Conservation (phyloP, 2,113 vertebrate species). For the Pongo abelii region DNA sequence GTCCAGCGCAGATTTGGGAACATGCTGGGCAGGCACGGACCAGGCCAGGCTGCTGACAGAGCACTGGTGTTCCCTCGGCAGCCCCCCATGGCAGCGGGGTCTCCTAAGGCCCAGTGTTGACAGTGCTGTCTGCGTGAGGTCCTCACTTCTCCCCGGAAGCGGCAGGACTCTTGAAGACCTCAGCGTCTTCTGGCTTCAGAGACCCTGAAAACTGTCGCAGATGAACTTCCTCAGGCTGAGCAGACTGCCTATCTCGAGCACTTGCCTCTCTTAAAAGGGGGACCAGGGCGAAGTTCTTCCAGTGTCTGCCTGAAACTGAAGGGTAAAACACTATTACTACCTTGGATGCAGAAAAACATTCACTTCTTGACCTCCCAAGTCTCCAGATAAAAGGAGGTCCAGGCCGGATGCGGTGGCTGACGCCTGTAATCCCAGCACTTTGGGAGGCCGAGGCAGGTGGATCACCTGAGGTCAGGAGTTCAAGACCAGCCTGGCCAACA, state of each 20-base stretch:
- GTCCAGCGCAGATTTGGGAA: background rate
- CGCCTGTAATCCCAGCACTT: too few species aligned
- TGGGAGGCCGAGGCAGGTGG: too few species aligned
- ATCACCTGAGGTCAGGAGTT: too few species aligned
- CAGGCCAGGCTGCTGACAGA: background rate
- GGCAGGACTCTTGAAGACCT: constrained; percentile 77
- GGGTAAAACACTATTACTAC: background rate
- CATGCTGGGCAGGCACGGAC: background rate
- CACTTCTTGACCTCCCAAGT: background rate
- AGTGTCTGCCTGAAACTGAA: constrained; percentile 86
- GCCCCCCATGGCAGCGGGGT: rapidly evolving
- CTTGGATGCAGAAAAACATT: background rate
- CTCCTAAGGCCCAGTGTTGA: background rate
- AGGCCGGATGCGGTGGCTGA: rapidly evolving
- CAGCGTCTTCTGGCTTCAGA: constrained; percentile 80
- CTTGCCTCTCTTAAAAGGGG: constrained; percentile 85
- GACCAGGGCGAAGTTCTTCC: constrained; percentile 85
- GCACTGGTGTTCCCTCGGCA: background rate
- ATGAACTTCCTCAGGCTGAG: constrained; percentile 79
- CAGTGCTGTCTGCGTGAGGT: background rate
- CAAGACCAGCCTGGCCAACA: too few species aligned
- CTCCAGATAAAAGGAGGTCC: background rate
- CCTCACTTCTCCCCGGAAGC: constrained; percentile 52
- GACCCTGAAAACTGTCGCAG: constrained; percentile 82
- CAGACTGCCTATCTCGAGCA: constrained; percentile 80